A percentile compares a stretch with the other conserved stretches of the same genome.
phyloP scores from a whole-genome alignment of 2,888 invertebrate genomes.

The Caenorhabditis sp. region DNA sequence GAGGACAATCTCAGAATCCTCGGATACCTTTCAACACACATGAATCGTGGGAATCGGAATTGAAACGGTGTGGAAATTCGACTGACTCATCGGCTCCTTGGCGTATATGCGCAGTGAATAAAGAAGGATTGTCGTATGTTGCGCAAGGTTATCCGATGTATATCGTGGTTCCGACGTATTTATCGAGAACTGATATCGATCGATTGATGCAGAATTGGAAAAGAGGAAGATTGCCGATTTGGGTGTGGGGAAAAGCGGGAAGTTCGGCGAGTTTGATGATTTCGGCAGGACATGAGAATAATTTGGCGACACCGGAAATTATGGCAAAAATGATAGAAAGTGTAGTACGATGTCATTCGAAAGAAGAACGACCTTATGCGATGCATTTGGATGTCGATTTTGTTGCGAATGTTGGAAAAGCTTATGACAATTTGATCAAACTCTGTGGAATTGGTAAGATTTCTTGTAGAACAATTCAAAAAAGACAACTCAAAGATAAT shows the following conservation, averaged over 20 bases:
- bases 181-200: slow-evolving; percentile 32
- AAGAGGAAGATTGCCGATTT: slow-evolving; percentile 45
- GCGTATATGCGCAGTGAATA: slow-evolving; percentile 31
- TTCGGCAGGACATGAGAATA: slow-evolving; percentile 26
- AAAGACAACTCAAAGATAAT: too few species aligned
- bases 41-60: slow-evolving; percentile 43
- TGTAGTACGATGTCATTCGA: slow-evolving; percentile 23
- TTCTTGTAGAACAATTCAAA: background rate
- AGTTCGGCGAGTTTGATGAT: slow-evolving; percentile 24
- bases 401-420: slow-evolving; percentile 17
- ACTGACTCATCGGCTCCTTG: slow-evolving; percentile 31
- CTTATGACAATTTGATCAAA: slow-evolving; percentile 35
- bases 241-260: slow-evolving; percentile 29
- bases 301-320: slow-evolving; percentile 28
- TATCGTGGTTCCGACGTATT: slow-evolving; percentile 41
- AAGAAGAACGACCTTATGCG: slow-evolving; percentile 14
- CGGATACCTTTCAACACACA: slow-evolving; percentile 31
- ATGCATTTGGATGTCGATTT: slow-evolving; percentile 29
- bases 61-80: slow-evolving; percentile 31
- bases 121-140: slow-evolving; percentile 22
- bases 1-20: slow-evolving; percentile 8
- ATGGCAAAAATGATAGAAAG: slow-evolving; percentile 23
- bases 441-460: slow-evolving; percentile 44
- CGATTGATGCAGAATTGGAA: slow-evolving; percentile 35
- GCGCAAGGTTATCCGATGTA: slow-evolving; percentile 45